phyloP scores from a whole-genome alignment of 2,797 vertebrate species.

The Sciurus vulgaris region DNA sequence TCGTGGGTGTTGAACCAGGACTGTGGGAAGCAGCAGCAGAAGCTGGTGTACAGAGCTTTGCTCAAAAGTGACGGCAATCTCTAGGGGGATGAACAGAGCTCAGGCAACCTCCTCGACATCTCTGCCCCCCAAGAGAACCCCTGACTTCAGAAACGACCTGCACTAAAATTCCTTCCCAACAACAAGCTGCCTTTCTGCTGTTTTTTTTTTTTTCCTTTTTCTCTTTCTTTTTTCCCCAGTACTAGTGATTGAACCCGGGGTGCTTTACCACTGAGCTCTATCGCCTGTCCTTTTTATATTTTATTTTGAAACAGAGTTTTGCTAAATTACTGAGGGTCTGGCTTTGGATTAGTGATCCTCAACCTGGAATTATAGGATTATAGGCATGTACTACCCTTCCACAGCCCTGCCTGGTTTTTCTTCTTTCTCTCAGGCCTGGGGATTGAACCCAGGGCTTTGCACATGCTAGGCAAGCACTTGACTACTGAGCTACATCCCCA shows the following conservation, averaged over 20 bases:
- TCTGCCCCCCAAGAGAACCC: not conserved
- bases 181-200: not conserved
- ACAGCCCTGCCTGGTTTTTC: no score
- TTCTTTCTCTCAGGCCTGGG: no score
- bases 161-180: not conserved
- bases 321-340: not conserved
- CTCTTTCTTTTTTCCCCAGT: no score
- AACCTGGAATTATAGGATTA: not conserved
- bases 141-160: not conserved
- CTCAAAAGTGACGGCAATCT: constrained; percentile 82
- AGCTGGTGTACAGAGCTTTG: constrained; percentile 85
- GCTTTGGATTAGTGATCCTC: not conserved
- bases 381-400: no score
- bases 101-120: not conserved
- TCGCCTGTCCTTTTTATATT: not conserved
- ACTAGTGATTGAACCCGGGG: not conserved
- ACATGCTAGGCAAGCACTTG: no score
- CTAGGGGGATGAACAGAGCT: constrained; percentile 63
- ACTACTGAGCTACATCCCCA: no score
- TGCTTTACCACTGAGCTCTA: not conserved
- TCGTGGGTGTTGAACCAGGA: constrained; percentile 83
- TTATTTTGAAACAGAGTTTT: not conserved
- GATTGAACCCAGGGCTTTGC: no score
- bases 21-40: constrained; percentile 85
- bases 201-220: no score